Evolutionary conservation across 2,797 vertebrate species (phyloP), one percentile per base, ranked within the genome.

Genomic region (Ctenopoma kingsleyae): DNA sequence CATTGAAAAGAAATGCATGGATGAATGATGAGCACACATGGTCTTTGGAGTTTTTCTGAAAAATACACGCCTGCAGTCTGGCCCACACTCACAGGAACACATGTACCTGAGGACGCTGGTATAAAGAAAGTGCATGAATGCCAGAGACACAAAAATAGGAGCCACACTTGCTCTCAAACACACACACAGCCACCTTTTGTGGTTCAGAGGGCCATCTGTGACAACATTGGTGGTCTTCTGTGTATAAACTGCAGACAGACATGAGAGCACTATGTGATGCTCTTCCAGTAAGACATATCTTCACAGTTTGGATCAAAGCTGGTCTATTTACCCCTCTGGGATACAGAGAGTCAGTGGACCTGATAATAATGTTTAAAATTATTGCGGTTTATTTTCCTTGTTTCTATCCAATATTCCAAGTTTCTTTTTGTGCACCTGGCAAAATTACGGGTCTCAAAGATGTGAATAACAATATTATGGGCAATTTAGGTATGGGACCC

Each of bases 261-360:
- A 56, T 19, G 38, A 58, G 67, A 57, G 2, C 46, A 53, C 51
- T 40, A 55, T 75, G 70, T 85, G 82, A 86, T 81, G 68, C 59
- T 72, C 27, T 52, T 91, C 83, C 86, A 88, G 70, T 50, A 19
- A 80, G 80, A 83, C 87, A 84, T 87, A 84, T 73, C 71, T 83
- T 83, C 80, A 74, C 82, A 80, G 81, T 83, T 71, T 76, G 64
- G 68, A 84, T 83, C 76, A 84, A 82, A 82, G 72, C 67, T 56
- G 2, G 58, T 70, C 36, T 82, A 32, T 86, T 85, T 70, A 66
- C 60, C 58, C 49, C 27, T 62, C 52, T 67, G 74, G 78, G 52
- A 74, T 72, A 52, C 32, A 60, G 52, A 81, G 73, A 81, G 71
- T 86, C 74, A 81, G 51, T 35, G 27, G 67, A 82, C 60, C 75